These are phyloP conservation scores for Characodon lateralis DNA, from an alignment of 2,797 vertebrate genomes.

Conservation along the genomic window DNA sequence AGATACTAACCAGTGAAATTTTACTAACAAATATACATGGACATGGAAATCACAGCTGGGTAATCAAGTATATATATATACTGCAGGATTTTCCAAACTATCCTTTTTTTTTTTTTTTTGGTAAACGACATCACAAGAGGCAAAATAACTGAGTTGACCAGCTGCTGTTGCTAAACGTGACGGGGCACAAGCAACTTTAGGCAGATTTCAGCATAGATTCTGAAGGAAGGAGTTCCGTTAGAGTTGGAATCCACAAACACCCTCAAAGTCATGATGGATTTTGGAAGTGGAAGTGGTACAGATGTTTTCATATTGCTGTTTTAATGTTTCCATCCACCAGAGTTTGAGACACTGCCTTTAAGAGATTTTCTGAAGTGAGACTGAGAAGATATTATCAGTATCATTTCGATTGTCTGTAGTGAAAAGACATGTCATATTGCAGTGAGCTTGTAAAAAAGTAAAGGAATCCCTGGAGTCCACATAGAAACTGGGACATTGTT, in stretches of 20 bases:
- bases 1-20: not conserved
- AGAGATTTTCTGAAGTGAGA: not conserved
- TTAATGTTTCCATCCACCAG: no score
- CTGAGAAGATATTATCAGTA: not conserved
- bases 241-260: not conserved
- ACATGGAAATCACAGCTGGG: not conserved
- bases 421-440: not conserved
- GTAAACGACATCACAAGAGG: no score
- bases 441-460: not conserved
- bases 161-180: not conserved
- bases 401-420: not conserved
- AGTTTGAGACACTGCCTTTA: not conserved
- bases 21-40: not conserved
- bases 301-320: no score
- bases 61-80: not conserved
- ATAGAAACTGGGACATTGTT: not conserved
- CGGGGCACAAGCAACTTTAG: not conserved
- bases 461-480: not conserved
- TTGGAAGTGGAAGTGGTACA: no score
- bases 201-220: not conserved
- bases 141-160: not conserved
- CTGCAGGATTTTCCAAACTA: not conserved
- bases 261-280: no score
- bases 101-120: not conserved
- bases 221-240: not conserved